A percentile compares a stretch with the other conserved stretches of the same genome.
Evolutionary conservation across 2,797 vertebrate species (phyloP).

Genomic region (Acanthurus tractus): DNA sequence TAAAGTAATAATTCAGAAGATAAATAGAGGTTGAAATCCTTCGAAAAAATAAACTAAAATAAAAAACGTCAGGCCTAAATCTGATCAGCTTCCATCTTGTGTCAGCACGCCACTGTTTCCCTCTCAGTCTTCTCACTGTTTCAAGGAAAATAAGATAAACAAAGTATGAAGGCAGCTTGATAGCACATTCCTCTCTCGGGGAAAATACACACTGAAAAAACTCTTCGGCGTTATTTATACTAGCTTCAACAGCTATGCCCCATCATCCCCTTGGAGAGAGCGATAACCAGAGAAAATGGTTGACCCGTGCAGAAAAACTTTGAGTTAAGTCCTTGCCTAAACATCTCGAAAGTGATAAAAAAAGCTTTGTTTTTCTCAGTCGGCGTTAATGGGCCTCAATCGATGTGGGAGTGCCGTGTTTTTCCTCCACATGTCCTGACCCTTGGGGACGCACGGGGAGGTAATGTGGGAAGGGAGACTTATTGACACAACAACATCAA

Average conservation of each 20-base stretch:
- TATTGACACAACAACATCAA: constrained; percentile 69
- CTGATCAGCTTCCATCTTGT: constrained; percentile 16
- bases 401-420: constrained; percentile 64
- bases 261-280: constrained; percentile 14
- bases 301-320: constrained; percentile 56
- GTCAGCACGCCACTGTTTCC: background rate
- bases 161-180: constrained; percentile 8
- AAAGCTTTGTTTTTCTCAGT: constrained; percentile 78
- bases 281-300: constrained; percentile 32
- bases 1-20: background rate
- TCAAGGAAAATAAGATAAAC: constrained; percentile 2
- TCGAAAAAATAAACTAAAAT: background rate
- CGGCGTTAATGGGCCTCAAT: constrained; percentile 72
- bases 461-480: constrained; percentile 59
- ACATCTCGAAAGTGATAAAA: constrained; percentile 74
- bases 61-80: constrained; percentile 15
- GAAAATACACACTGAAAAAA: constrained; percentile 34
- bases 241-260: background rate
- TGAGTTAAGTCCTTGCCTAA: constrained; percentile 66
- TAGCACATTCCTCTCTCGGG: constrained; percentile 18
- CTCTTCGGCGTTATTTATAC: constrained; percentile 28
- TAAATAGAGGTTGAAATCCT: background rate
- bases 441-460: constrained; percentile 60
- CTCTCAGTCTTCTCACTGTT: constrained; percentile 14
- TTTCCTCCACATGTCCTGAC: constrained; percentile 64